These are phyloP conservation scores for Platanista minor DNA, from an alignment of 2,113 vertebrate species.

Conservation along the genomic window DNA sequence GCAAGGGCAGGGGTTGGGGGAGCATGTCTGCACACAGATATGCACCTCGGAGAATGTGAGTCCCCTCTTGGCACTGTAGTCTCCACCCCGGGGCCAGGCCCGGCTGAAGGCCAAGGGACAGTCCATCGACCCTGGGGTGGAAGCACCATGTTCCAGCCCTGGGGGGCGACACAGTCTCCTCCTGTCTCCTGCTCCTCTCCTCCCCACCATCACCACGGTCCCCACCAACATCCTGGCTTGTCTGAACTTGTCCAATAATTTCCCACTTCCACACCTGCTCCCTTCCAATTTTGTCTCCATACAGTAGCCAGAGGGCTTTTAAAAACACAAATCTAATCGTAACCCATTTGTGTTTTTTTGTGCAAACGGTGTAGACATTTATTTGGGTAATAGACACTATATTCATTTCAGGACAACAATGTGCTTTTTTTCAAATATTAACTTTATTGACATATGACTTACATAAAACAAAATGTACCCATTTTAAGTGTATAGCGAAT, in stretches of 20 bases:
- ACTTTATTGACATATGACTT: background rate
- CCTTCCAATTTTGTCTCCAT: background rate
- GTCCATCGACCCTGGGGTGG: background rate
- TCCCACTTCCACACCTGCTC: background rate
- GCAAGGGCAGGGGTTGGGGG: fast-evolving
- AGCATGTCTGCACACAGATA: fast-evolving
- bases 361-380: background rate
- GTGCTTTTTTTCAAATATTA: conserved; percentile 8
- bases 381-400: background rate
- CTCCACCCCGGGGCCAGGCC: background rate
- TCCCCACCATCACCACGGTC: fast-evolving
- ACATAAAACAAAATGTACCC: background rate
- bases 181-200: background rate
- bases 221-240: background rate
- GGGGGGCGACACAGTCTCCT: background rate
- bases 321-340: background rate
- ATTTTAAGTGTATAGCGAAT: background rate
- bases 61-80: background rate
- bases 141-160: background rate
- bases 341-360: conserved; percentile 18
- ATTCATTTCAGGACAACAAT: background rate
- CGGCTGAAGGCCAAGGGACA: background rate
- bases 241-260: fast-evolving
- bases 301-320: background rate
- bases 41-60: background rate